A percentile compares a stretch with the other conserved stretches of the same genome.
These are phyloP conservation scores for Atopsyche davidsoni DNA, from an alignment of 1,140 invertebrate genomes.

Conservation along the genomic window DNA sequence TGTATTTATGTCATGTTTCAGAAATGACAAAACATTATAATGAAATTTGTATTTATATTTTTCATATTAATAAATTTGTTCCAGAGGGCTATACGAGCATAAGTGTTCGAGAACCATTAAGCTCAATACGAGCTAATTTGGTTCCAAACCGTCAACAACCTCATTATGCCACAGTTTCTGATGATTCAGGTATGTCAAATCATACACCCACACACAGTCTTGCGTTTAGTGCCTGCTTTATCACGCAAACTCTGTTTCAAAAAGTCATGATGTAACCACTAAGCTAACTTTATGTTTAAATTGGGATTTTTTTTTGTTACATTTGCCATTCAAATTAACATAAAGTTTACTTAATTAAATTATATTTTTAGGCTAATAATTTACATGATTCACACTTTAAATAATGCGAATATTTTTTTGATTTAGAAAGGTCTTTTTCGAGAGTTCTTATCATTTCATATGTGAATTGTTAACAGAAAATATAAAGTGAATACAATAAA, in stretches of 20 bases:
- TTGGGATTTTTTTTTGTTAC: too few relatives aligned
- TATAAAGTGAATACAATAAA: too few relatives aligned
- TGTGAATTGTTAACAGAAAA: too few relatives aligned
- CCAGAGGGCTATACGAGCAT: constrained; percentile 85
- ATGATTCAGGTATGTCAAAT: constrained; percentile 79
- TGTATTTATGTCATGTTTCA: too few relatives aligned
- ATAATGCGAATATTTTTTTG: too few relatives aligned
- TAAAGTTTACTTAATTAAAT: constrained; percentile 5
- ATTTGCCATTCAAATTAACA: too few relatives aligned
- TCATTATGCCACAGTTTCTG: constrained; percentile 77
- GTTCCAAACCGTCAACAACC: constrained; percentile 41
- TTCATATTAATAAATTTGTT: constrained; percentile 30
- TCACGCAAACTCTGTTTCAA: too few relatives aligned
- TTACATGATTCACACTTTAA: too few relatives aligned
- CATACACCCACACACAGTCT: too few relatives aligned
- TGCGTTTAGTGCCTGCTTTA: background rate
- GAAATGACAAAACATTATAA: background rate
- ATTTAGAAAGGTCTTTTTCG: too few relatives aligned
- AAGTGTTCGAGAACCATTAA: constrained; percentile 78
- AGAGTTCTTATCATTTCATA: too few relatives aligned
- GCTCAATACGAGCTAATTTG: constrained; percentile 45
- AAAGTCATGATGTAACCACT: background rate
- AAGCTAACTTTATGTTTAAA: background rate
- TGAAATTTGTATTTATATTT: constrained; percentile 5
- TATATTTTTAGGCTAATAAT: too few relatives aligned